These are phyloP conservation scores for Paguma larvata DNA, from an alignment of 2,797 vertebrate genomes.

Conservation along the genomic window DNA sequence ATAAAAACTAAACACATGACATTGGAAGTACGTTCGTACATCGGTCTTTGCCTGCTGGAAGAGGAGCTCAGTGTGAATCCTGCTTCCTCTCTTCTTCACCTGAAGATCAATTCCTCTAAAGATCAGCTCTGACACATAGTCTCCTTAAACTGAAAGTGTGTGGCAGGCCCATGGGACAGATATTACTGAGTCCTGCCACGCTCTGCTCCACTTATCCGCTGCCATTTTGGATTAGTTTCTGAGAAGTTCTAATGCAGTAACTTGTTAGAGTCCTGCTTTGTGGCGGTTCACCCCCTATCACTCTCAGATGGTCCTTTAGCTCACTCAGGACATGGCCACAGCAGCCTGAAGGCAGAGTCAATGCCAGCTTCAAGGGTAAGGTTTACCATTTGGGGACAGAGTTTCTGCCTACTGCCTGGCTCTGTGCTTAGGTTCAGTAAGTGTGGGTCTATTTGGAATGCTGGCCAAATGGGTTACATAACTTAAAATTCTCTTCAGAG, in stretches of 20 bases:
- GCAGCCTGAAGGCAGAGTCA: not conserved
- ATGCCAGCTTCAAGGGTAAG: not conserved
- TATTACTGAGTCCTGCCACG: not conserved
- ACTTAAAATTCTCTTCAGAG: not conserved
- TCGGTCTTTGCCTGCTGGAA: conserved; percentile 75
- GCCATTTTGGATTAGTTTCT: conserved; percentile 75
- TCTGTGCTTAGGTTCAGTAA: not conserved
- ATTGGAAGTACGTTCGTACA: conserved; percentile 55
- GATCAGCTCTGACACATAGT: conserved; percentile 36
- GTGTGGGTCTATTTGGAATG: not conserved
- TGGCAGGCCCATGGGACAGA: conserved; percentile 23
- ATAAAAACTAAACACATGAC: conserved; percentile 85
- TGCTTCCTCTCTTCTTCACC: conserved; percentile 56
- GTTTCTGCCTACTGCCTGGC: not conserved
- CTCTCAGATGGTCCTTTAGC: not conserved
- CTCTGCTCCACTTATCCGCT: conserved; percentile 10
- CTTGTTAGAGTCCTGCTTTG: not conserved
- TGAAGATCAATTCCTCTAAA: conserved; percentile 63
- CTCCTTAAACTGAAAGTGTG: conserved; percentile 28
- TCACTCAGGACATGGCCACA: not conserved
- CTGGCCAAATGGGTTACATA: not conserved
- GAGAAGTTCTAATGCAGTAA: conserved; percentile 50
- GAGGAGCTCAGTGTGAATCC: conserved; percentile 39
- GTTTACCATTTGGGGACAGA: not conserved
- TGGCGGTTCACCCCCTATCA: not conserved